Conservation (phyloP, 2,888 invertebrate genomes). For the Myopa testacea region DNA sequence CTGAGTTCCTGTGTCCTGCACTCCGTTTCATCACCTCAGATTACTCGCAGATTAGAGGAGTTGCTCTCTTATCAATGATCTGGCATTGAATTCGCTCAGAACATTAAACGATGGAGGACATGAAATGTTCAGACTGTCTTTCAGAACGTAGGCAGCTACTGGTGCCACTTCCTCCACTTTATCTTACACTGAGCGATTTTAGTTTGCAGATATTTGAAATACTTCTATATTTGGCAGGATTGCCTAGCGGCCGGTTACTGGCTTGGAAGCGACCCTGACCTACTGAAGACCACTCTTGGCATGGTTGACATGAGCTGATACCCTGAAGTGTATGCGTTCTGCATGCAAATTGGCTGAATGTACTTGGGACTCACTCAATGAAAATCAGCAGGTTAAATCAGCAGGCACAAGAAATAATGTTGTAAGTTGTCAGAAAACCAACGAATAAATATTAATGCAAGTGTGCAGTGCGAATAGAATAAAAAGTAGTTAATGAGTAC, state of each 20-base stretch:
- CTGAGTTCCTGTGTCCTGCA: too few relatives aligned
- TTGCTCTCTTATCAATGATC: too few relatives aligned
- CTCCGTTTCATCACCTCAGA: too few relatives aligned
- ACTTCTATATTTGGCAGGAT: neutral
- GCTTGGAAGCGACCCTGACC: constrained; percentile 6
- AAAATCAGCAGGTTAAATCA: neutral
- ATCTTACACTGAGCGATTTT: neutral
- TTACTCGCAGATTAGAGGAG: too few relatives aligned
- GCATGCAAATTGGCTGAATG: constrained; percentile 22
- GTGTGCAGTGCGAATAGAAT: neutral
- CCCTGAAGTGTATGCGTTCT: neutral
- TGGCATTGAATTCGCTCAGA: too few relatives aligned
- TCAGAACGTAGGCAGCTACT: too few relatives aligned
- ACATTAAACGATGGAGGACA: too few relatives aligned
- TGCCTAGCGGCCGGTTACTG: neutral
- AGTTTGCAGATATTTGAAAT: neutral
- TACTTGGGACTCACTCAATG: constrained; percentile 12
- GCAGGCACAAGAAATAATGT: neutral
- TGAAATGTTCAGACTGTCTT: too few relatives aligned
- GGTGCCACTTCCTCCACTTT: too few relatives aligned
- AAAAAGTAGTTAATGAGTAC: neutral
- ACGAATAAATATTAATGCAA: neutral
- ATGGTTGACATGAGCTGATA: constrained; percentile 2
- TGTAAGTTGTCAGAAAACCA: neutral
- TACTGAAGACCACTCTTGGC: constrained; percentile 18